Base-by-base conservation (phyloP, 2,797 vertebrate genomes). In the Rhinoraja longicauda region DNA sequence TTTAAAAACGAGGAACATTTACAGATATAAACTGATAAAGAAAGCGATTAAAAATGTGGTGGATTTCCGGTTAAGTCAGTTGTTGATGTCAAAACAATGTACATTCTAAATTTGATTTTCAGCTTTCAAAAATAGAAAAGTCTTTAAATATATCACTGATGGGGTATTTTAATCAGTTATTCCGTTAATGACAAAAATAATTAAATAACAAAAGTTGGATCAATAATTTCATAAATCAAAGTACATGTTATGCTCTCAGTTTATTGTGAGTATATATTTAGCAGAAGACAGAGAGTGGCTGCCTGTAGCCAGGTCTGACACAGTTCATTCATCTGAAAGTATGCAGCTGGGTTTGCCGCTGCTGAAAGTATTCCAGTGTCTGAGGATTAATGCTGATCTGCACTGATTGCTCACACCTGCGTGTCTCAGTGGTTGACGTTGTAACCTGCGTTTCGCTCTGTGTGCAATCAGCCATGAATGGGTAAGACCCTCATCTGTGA, bases 361-460 rank as follows among this genome's bases (percentile, higher is more conserved):
- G 94, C 93, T 93, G 94, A 93, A 94, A 94, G 94, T 94, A 95
- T 95, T 95, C 95, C 96, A 94, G 95, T 96, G 94, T 94, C 95
- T 95, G 96, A 95, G 97, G 97, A 98, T 98, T 98, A 98, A 96
- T 94, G 94, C 95, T 96, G 97, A 97, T 97, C 97, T 96, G 95
- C 95, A 95, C 95, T 95, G 95, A 97, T 98, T 97, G 97, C 97
- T 96, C 97, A 96, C 97, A 98, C 97, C 98, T 98, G 98, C 97
- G 96, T 92, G 95, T 96, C 96, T 95, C 94, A 95, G 90, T 4
- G 26, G 90, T 75, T 92, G 90, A 73, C 70, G 90, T 73, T 94
- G 88, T 93, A 95, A 96, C 96, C 95, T 96, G 93, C 94, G 94
- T 96, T 96, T 96, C 95, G 95, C 97, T 96, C 94, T 96, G 97